Conservation (phyloP, 2,797 vertebrate species). For the Fundulus diaphanus region DNA sequence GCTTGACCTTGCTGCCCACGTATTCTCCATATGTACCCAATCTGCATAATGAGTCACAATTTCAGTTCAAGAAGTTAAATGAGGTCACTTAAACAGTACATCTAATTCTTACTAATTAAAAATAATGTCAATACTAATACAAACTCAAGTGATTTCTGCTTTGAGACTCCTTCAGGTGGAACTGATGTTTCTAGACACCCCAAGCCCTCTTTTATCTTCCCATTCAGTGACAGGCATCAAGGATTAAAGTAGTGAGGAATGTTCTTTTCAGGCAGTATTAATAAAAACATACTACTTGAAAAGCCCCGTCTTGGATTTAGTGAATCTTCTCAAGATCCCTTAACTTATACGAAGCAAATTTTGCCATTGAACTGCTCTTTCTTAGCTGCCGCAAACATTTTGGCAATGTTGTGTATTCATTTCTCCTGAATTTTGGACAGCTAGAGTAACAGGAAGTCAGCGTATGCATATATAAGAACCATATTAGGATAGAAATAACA, state of each 20-base stretch:
- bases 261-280: conserved; percentile 34
- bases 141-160: conserved; percentile 14
- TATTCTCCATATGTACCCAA: conserved; percentile 16
- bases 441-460: conserved; percentile 10
- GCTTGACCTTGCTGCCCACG: conserved; percentile 32
- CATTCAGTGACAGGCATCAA: not conserved
- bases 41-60: conserved; percentile 30
- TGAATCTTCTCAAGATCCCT: conserved; percentile 41
- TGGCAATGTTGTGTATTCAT: conserved; percentile 13
- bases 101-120: conserved; percentile 23
- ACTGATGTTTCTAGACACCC: not conserved
- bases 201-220: not conserved
- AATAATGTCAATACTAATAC: conserved; percentile 13
- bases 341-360: conserved; percentile 19
- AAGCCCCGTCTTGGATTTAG: conserved; percentile 28
- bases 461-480: not conserved
- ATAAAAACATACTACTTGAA: conserved; percentile 49
- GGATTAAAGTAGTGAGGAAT: conserved; percentile 31
- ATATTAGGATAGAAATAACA: conserved; percentile 23
- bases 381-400: conserved; percentile 19
- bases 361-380: conserved; percentile 19
- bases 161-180: conserved; percentile 7
- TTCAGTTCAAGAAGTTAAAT: conserved; percentile 17
- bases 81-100: conserved; percentile 23
- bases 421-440: conserved; percentile 21